A percentile compares a stretch with the other conserved stretches of the same genome.
Conservation (phyloP, 2,113 vertebrate genomes). For the Myxocyprinus asiaticus region DNA sequence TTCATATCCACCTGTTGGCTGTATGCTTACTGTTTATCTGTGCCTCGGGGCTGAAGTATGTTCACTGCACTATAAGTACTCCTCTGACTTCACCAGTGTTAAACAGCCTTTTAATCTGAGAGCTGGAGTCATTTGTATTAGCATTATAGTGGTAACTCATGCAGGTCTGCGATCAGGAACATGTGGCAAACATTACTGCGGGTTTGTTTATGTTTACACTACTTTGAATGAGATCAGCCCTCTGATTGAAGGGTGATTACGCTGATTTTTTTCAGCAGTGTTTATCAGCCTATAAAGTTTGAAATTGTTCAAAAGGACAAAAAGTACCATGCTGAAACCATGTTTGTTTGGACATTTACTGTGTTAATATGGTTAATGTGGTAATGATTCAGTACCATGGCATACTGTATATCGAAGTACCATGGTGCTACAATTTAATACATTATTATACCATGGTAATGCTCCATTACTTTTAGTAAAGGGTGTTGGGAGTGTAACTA, state of each 20-base stretch:
- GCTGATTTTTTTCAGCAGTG: neutral
- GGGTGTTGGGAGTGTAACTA: neutral
- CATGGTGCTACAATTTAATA: too few relatives aligned
- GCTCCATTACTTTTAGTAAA: too few relatives aligned
- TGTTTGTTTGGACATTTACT: too few relatives aligned
- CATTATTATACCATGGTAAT: too few relatives aligned
- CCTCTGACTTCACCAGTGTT: too few relatives aligned
- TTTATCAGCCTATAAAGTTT: constrained; percentile 19
- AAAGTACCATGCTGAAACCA: too few relatives aligned
- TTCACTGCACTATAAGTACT: too few relatives aligned
- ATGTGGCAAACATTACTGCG: constrained; percentile 17
- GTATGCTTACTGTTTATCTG: neutral
- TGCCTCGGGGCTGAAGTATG: neutral
- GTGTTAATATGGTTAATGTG: too few relatives aligned
- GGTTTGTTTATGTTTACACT: constrained; percentile 31
- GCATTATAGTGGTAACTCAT: neutral
- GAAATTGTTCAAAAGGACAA: neutral
- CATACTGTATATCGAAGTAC: too few relatives aligned
- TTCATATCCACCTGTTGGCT: neutral
- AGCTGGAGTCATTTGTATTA: neutral
- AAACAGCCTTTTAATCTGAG: neutral
- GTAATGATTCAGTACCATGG: too few relatives aligned
- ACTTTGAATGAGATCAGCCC: neutral
- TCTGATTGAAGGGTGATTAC: neutral
- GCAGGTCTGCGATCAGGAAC: constrained; percentile 9